Base-by-base conservation (phyloP, 2,113 vertebrate genomes). In the Erythrolamprus reginae region DNA sequence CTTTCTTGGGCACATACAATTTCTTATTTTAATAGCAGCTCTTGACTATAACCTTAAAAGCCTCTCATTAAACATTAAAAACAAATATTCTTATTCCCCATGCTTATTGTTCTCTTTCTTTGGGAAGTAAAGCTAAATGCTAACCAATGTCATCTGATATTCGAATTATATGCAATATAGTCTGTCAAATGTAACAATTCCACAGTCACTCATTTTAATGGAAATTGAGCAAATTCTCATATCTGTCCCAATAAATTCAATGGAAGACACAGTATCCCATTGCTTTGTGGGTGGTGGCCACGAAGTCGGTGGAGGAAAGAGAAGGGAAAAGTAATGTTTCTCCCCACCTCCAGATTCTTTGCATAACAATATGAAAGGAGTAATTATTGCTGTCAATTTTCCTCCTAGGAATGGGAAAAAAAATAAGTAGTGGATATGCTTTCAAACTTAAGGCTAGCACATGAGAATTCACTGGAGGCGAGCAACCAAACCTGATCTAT, bases 341-440 rank as follows among this genome's bases (percentile, higher is more conserved):
- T 94, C 90, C 96, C 94, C 95, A 96, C 97, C 96, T 93, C 92
- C 90, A 96, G 96, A 95, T 96, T 98, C 94, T 98, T 97, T 97
- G 93, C 95, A 96, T 97, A 97, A 96, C 93, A 96, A 94, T 93
- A 95, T 93, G 91, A 95, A 95, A 94, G 93, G 96, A 96, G 95
- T 96, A 96, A 84, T 89, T 91, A 70, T 89, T 91, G 82, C 88
- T 91, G 94, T 83, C 90, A 93, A 61, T 86, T 97, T 96, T 95
- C 96, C 94, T 93, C 95, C 86, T 92, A 70, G 86, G 89, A 94
- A 94, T 89, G 93, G 56, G 89, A 93, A 92, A 93, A 94, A 95
- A 91, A 92, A 92, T 93, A 10, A 26, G 47, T 92, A 88, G 92
- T 89, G 85, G 90, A 45, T 0, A 77, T 91, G 93, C 70, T 92